phyloP scores from a whole-genome alignment of 2,888 invertebrate genomes.

The Caenorhabditis sinica region DNA sequence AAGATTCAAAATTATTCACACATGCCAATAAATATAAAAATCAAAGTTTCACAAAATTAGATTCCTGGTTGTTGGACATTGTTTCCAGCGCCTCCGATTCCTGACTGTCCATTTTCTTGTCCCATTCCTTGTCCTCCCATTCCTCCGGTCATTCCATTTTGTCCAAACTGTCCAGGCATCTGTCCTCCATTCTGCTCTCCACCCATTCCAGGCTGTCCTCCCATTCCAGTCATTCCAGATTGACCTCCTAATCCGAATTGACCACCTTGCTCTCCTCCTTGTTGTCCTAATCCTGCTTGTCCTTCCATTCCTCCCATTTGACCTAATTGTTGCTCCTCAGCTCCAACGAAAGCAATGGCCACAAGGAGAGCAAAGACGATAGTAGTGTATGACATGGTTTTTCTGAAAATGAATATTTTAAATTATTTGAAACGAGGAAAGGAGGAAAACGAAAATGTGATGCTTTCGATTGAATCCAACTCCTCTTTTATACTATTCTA shows the following conservation, averaged over 20 bases:
- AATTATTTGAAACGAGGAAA: background rate
- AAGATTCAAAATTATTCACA: no score
- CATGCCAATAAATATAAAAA: background rate
- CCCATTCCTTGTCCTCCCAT: background rate
- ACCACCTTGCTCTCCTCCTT: conserved; percentile 33
- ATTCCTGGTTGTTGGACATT: conserved; percentile 31
- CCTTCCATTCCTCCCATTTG: conserved; percentile 37
- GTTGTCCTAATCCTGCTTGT: conserved; percentile 29
- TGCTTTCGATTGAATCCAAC: background rate
- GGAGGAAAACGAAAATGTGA: background rate
- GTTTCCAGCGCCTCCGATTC: conserved; percentile 5
- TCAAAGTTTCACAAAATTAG: background rate
- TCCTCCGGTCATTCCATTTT: background rate
- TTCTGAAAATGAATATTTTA: background rate
- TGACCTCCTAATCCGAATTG: conserved; percentile 38
- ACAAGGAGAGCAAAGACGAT: conserved; percentile 19
- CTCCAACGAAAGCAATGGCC: background rate
- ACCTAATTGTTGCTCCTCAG: conserved; percentile 20
- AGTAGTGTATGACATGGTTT: conserved; percentile 16
- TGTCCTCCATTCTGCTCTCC: conserved; percentile 25
- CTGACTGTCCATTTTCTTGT: conserved; percentile 1
- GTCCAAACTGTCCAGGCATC: conserved; percentile 26
- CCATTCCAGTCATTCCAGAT: conserved; percentile 3
- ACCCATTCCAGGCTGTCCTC: conserved; percentile 8
- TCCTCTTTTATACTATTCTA: conserved; percentile 34